Conservation (phyloP, 2,888 invertebrate species). For the Podabrus alpinus region DNA sequence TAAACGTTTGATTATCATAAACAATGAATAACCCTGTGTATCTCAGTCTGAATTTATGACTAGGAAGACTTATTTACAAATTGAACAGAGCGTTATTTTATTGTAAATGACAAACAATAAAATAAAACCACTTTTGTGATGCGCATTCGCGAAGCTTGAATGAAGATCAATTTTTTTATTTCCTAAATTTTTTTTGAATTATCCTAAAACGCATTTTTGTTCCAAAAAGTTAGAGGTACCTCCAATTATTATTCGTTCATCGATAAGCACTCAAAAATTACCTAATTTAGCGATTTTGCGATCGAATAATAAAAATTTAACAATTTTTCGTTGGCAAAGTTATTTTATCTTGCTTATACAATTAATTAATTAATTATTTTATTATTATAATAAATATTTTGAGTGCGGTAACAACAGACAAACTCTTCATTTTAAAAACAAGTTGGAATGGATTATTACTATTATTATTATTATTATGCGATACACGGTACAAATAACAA, state of each 20-base stretch:
- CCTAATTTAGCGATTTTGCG: neutral
- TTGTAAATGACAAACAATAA: neutral
- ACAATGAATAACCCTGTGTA: slow-evolving; percentile 3
- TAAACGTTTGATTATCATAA: neutral
- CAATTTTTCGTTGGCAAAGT: neutral
- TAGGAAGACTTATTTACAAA: slow-evolving; percentile 3
- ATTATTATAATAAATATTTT: slow-evolving; percentile 9
- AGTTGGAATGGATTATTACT: slow-evolving; percentile 45
- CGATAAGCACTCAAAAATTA: neutral
- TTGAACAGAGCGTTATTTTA: neutral
- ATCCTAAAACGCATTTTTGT: neutral
- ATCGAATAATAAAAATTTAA: neutral
- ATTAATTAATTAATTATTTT: neutral
- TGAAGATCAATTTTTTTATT: neutral
- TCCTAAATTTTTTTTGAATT: neutral
- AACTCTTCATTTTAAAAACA: slow-evolving; percentile 42
- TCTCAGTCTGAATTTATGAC: slow-evolving; percentile 3
- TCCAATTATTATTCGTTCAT: too few relatives aligned
- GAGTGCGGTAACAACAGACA: slow-evolving; percentile 22
- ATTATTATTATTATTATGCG: slow-evolving; percentile 20
- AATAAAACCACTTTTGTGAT: neutral
- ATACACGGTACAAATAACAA: slow-evolving; percentile 34
- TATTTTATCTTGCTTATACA: neutral
- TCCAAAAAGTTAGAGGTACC: neutral
- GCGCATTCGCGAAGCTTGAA: neutral